Conservation (phyloP, 1,140 invertebrate genomes). For the Druon quercuslanigerum region DNA sequence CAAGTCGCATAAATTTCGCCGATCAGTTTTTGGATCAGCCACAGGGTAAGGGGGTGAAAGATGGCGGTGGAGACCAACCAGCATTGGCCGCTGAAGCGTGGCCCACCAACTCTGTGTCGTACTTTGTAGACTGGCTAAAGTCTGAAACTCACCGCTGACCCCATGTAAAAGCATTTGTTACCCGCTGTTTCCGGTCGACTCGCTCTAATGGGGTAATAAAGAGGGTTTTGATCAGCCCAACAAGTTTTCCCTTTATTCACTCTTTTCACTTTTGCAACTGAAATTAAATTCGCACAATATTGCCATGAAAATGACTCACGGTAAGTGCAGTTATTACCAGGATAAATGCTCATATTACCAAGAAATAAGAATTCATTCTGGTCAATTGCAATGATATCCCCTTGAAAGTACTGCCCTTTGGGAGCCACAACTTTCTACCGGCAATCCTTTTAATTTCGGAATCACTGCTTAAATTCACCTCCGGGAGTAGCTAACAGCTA, state of each 20-base stretch:
- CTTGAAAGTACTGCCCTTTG: too few species aligned
- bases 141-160: slow-evolving; percentile 24
- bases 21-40: slow-evolving; percentile 30
- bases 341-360: neutral
- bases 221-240: slow-evolving; percentile 25
- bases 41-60: neutral
- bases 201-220: slow-evolving; percentile 22
- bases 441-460: too few species aligned
- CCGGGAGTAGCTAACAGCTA: too few species aligned
- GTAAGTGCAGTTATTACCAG: neutral
- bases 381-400: too few species aligned
- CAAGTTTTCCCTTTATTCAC: slow-evolving; percentile 12
- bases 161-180: slow-evolving; percentile 30
- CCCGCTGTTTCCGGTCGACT: slow-evolving; percentile 24
- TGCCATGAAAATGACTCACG: neutral
- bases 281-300: slow-evolving; percentile 15
- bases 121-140: slow-evolving; percentile 25
- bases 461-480: too few species aligned
- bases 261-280: neutral
- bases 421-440: too few species aligned
- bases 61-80: neutral
- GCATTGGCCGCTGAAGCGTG: slow-evolving; percentile 16
- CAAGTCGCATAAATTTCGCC: slow-evolving; percentile 19
- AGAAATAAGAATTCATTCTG: too few species aligned
- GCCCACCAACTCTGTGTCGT: slow-evolving; percentile 4